Conservation (phyloP, 2,888 invertebrate genomes). For the Carpatolechia fugitivella region DNA sequence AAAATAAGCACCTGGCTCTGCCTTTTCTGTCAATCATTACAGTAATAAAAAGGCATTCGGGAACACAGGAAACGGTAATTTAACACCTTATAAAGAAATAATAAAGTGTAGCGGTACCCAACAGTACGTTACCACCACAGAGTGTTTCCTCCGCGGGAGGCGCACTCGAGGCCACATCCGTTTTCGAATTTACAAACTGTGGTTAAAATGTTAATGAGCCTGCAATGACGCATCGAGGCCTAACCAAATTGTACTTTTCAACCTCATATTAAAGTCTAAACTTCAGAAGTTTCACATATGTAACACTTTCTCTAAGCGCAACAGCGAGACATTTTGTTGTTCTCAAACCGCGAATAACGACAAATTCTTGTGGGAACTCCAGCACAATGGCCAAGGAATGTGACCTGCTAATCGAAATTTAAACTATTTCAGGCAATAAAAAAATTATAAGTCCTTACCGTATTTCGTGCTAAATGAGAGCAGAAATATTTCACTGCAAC, state of each 20-base stretch:
- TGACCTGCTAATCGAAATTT: conserved; percentile 1
- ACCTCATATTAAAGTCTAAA: conserved; percentile 20
- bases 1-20: background rate
- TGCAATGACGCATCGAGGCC: conserved; percentile 37
- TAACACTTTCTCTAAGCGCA: conserved; percentile 12
- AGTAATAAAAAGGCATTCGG: background rate
- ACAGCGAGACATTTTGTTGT: conserved; percentile 4
- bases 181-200: conserved; percentile 33
- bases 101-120: conserved; percentile 20
- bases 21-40: background rate
- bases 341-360: conserved; percentile 3
- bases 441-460: background rate
- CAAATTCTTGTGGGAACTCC: conserved; percentile 5
- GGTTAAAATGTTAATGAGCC: conserved; percentile 44
- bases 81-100: conserved; percentile 14
- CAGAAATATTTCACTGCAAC: background rate
- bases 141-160: conserved; percentile 31
- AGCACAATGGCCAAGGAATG: conserved; percentile 1
- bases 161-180: conserved; percentile 36
- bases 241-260: conserved; percentile 38
- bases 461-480: background rate
- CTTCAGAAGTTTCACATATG: conserved; percentile 13
- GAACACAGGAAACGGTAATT: conserved; percentile 10
- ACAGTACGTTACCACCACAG: conserved; percentile 18
- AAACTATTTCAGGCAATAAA: background rate